These are phyloP conservation scores for Microctonus hyperodae DNA, from an alignment of 2,888 invertebrate genomes.

Conservation along the genomic window DNA sequence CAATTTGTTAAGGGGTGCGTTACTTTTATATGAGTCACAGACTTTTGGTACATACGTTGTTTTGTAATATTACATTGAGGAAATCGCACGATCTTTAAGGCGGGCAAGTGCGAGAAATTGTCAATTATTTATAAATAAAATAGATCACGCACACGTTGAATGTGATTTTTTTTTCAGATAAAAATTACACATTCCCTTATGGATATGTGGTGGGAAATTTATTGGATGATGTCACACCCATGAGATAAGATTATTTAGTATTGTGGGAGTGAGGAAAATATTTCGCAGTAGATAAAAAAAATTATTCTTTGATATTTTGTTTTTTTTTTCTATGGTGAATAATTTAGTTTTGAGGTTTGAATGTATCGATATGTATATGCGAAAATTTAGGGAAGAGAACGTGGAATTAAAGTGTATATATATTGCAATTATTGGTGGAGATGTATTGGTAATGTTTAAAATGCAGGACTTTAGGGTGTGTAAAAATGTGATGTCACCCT, in stretches of 20 bases:
- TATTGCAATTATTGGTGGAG: too few species aligned
- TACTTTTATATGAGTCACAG: not conserved
- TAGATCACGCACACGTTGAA: not conserved
- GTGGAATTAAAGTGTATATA: not conserved
- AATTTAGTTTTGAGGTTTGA: not conserved
- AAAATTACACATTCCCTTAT: not conserved
- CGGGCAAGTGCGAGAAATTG: not conserved
- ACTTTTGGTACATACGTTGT: not conserved
- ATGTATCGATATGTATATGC: not conserved
- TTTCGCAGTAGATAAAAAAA: not conserved
- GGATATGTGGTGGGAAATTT: not conserved
- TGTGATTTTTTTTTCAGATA: not conserved
- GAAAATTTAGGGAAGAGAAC: not conserved
- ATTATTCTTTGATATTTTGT: too few species aligned
- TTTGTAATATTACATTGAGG: not conserved
- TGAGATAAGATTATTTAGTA: not conserved
- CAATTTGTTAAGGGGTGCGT: not conserved
- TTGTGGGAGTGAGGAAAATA: not conserved
- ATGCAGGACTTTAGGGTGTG: not conserved
- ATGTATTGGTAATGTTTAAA: not conserved
- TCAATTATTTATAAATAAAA: slow-evolving; percentile 4
- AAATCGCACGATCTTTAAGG: not conserved
- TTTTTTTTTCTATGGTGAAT: not conserved
- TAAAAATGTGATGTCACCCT: not conserved
- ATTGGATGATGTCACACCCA: not conserved